Conservation (phyloP, 2,888 invertebrate genomes). For the Anthoptus insignis region DNA sequence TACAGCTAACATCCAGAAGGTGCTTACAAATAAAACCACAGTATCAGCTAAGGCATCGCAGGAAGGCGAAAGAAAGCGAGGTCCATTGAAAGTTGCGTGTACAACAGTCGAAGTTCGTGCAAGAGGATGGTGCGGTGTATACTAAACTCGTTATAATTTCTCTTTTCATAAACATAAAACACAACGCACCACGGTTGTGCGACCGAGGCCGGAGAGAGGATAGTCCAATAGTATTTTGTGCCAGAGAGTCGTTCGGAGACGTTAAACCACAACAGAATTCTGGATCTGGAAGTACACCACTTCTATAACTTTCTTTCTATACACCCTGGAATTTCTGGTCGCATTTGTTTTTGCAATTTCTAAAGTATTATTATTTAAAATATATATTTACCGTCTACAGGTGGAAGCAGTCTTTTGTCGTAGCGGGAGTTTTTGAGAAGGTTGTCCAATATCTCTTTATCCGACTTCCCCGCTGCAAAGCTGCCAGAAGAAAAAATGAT, state of each 20-base stretch:
- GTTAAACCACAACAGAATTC: conserved; percentile 96
- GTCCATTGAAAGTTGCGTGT: conserved; percentile 63
- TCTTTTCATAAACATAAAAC: conserved; percentile 86
- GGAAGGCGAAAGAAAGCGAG: conserved; percentile 55
- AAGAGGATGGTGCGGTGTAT: conserved; percentile 61
- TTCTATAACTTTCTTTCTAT: conserved; percentile 23
- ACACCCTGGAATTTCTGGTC: neutral
- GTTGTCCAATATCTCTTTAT: conserved; percentile 97
- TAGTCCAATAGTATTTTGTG: conserved; percentile 86
- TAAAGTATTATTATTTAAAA: neutral
- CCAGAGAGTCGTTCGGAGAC: conserved; percentile 92
- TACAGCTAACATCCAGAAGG: conserved; percentile 42
- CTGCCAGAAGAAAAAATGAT: conserved; percentile 74
- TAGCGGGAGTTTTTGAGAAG: conserved; percentile 95
- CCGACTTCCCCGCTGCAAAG: conserved; percentile 97
- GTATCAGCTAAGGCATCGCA: conserved; percentile 10
- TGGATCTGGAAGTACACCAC: conserved; percentile 91
- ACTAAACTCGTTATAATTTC: conserved; percentile 71
- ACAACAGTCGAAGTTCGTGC: conserved; percentile 61
- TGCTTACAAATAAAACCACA: conserved; percentile 47
- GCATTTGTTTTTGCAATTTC: neutral
- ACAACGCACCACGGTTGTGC: conserved; percentile 89
- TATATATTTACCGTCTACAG: conserved; percentile 92
- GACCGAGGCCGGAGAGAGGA: conserved; percentile 84
- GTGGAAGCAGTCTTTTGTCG: conserved; percentile 97